Conservation (phyloP, 2,113 vertebrate genomes). For the Chaetorhynchus papuensis region DNA sequence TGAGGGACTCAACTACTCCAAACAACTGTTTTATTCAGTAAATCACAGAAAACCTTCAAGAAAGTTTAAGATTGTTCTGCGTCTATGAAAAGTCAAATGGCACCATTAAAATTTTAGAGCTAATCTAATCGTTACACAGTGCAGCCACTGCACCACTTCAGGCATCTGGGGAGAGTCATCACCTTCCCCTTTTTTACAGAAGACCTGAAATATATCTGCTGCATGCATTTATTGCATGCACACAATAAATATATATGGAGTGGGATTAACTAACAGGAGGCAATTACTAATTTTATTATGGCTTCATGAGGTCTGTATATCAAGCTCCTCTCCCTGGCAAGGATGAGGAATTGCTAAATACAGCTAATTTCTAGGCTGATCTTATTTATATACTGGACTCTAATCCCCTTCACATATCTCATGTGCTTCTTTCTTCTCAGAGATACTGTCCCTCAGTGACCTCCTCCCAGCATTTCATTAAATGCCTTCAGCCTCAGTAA, state of each 20-base stretch:
- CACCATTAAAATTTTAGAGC: constrained; percentile 63
- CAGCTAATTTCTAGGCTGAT: constrained; percentile 66
- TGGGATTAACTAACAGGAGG: constrained; percentile 24
- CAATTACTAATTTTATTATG: constrained; percentile 30
- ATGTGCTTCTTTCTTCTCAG: constrained; percentile 64
- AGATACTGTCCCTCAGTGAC: constrained; percentile 68
- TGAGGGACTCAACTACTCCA: constrained; percentile 30
- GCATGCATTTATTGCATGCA: not conserved
- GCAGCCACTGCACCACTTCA: constrained; percentile 8
- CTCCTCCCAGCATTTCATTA: constrained; percentile 71
- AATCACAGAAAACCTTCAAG: constrained; percentile 63
- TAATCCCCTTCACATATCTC: constrained; percentile 65
- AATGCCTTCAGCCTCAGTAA: constrained; percentile 69
- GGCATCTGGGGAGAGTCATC: not conserved
- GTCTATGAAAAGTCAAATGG: constrained; percentile 59
- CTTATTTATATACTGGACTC: constrained; percentile 57
- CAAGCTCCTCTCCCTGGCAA: constrained; percentile 28
- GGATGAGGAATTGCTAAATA: constrained; percentile 55
- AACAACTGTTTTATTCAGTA: constrained; percentile 71
- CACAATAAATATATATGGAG: not conserved
- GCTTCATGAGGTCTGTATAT: constrained; percentile 11
- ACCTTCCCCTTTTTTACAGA: not conserved
- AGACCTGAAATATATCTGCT: not conserved
- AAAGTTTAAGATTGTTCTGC: constrained; percentile 67
- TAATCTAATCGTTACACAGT: constrained; percentile 51